These are phyloP conservation scores for Paramormyrops kingsleyae DNA, from an alignment of 2,113 vertebrate genomes.

Conservation along the genomic window DNA sequence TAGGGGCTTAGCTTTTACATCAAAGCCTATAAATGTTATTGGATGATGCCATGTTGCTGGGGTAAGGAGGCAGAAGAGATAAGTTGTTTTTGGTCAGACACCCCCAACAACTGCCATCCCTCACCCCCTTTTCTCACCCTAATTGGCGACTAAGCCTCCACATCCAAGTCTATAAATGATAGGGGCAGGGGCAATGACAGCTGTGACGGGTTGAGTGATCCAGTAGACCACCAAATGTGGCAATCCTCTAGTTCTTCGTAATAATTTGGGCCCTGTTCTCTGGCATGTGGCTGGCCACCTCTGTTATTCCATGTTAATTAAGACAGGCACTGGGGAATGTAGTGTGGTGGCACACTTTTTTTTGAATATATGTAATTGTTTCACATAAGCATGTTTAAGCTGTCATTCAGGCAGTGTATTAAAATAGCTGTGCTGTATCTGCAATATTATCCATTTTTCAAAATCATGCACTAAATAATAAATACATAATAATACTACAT, in stretches of 20 bases:
- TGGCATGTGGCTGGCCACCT: not conserved
- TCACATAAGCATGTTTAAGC: not conserved
- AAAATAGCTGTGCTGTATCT: not conserved
- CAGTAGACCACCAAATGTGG: not conserved
- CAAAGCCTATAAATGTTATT: not conserved
- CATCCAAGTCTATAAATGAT: not conserved
- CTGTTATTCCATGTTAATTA: not conserved
- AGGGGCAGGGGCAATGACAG: not conserved
- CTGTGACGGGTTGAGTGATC: not conserved
- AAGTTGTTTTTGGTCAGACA: constrained; percentile 9
- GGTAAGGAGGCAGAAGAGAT: constrained; percentile 1
- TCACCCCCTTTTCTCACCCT: not conserved
- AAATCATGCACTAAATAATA: not conserved
- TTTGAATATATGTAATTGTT: not conserved
- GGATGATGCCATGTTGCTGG: not conserved
- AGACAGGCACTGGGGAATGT: not conserved
- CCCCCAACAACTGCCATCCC: not conserved
- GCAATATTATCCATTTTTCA: not conserved
- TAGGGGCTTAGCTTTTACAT: constrained; percentile 2
- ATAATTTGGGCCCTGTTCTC: not conserved
- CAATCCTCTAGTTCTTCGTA: not conserved
- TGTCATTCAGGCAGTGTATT: not conserved
- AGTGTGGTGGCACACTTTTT: not conserved
- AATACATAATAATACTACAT: not conserved
- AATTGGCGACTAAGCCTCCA: not conserved